phyloP scores from a whole-genome alignment of 2,113 vertebrate species.

The Syngnathus typhle region DNA sequence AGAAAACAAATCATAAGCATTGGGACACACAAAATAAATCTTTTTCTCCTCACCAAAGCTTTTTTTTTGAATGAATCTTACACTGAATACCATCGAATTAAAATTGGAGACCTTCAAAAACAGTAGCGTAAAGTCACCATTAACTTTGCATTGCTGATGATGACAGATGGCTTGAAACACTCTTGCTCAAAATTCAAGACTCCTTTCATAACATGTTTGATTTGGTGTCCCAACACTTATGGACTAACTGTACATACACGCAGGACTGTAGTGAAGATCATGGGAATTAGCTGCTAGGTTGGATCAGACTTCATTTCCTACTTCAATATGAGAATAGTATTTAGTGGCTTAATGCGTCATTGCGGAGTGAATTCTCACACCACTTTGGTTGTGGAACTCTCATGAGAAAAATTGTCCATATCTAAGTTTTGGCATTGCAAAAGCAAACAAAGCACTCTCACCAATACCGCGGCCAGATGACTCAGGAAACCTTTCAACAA shows the following conservation, averaged over 20 bases:
- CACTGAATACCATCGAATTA: not conserved
- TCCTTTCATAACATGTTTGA: not conserved
- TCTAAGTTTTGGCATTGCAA: not conserved
- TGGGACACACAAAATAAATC: not conserved
- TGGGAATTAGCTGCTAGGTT: not conserved
- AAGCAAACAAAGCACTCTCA: too few relatives aligned
- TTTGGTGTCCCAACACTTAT: slow-evolving; percentile 3
- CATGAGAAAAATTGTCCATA: not conserved
- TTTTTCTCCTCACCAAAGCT: not conserved
- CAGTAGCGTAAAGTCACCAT: not conserved
- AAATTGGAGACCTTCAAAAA: not conserved
- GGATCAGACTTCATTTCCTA: not conserved
- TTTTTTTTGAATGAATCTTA: not conserved
- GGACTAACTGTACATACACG: not conserved
- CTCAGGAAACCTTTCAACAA: not conserved
- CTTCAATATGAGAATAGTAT: not conserved
- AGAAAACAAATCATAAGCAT: slow-evolving; percentile 40
- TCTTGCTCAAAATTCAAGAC: not conserved
- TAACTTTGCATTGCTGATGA: not conserved
- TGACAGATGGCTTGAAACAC: not conserved
- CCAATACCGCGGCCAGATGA: not conserved
- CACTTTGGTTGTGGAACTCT: not conserved
- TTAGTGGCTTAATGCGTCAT: too few relatives aligned
- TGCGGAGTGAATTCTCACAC: too few relatives aligned
- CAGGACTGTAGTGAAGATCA: slow-evolving; percentile 7